Base-by-base conservation (phyloP, 2,888 invertebrate genomes). In the Chrysina gloriosa region DNA sequence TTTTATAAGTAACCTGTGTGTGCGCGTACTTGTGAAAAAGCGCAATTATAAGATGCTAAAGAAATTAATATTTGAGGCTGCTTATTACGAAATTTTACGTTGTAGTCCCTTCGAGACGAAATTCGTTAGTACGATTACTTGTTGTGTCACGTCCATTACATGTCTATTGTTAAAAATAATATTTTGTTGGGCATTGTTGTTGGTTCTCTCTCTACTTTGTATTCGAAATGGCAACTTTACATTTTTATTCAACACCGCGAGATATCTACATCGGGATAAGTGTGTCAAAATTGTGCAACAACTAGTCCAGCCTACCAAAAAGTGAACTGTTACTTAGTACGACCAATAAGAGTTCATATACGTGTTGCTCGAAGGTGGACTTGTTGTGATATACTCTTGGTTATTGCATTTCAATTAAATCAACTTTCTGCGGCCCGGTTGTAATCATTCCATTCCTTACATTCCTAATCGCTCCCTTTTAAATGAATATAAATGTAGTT, bases 281-380 rank as follows among this genome's bases (percentile, higher is more conserved):
- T 61, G 42, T 61, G 58, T 61, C 58, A 42, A 61, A 61, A 61
- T 61, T 61, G 58, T 61, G 58, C 45, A 61, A 61, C 16, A 61
- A 61, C 58, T 61, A 45, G 58, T 61, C 58, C 58, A 45, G 58
- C 58, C 58, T 45, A 61, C 58, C 27, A 27, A 56, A 58, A 61
- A 27, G 42, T 61, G 42, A 61, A 61, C 14, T 61, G 58, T 42
- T 61, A 61, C 27, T 16, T 25, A 61, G 27, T 16, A 19, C 3
- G 16, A 39, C 58, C 58, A 61, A 61, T 61, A 25, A 27, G 58
- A 61, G 19, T 27, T 42, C 25, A 45, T 45, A 42, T 29, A 42
- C 34, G 25, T 23, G 25, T 42, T 61, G n/a, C 25, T 23, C 58
- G 39, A 58, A 58, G 31, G 52, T 52, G 52, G 39, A 58, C 23